Evolutionary conservation across 2,888 invertebrate genomes (phyloP).

Genomic region (Merodon equestris): DNA sequence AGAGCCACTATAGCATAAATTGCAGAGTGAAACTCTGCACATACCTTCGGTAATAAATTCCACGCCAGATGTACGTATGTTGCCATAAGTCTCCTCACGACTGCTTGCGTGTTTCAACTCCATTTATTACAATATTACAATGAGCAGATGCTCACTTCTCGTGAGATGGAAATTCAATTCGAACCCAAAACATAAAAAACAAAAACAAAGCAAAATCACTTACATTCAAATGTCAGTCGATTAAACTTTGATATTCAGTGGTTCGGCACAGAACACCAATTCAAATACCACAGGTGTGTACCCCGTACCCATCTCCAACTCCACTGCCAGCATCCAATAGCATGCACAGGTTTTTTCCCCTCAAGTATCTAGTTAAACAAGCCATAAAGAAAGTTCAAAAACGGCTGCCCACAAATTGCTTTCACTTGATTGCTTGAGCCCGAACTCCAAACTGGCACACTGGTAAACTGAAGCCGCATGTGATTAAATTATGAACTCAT

Average conservation of each 20-base stretch:
- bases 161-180: constrained; percentile 2
- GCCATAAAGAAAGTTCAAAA: too few relatives aligned
- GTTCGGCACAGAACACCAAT: background rate
- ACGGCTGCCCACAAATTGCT: too few relatives aligned
- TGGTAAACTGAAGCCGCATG: constrained; percentile 15
- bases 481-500: constrained; percentile 67
- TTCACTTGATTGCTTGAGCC: too few relatives aligned
- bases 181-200: background rate
- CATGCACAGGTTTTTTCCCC: too few relatives aligned
- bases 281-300: constrained; percentile 4
- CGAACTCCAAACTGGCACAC: too few relatives aligned
- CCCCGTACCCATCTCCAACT: too few relatives aligned
- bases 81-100: background rate
- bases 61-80: too few relatives aligned
- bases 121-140: background rate
- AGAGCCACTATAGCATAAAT: background rate
- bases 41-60: background rate
- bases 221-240: background rate
- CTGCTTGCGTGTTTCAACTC: background rate
- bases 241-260: background rate
- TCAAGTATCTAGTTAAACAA: too few relatives aligned
- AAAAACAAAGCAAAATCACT: background rate
- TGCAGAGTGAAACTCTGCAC: background rate
- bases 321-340: too few relatives aligned
- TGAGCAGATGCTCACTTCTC: background rate